Evolutionary conservation across 2,888 invertebrate species (phyloP), one percentile per base, ranked within the genome.

Genomic region (Drosophila kuntzei): DNA sequence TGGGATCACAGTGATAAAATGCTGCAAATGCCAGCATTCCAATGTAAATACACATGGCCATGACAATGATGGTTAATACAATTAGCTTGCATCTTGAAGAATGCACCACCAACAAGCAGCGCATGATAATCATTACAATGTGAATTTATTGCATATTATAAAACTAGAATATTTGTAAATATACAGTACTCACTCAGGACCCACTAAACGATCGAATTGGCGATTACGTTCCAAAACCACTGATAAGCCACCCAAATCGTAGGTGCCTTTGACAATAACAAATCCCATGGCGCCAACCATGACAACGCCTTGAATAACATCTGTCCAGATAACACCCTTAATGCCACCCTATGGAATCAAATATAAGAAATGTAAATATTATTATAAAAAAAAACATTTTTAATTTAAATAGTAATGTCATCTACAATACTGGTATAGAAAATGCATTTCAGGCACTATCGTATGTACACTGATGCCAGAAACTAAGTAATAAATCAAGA

Each of bases 371-470:
- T 11, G 18, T 7, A 12, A 29, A 16, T 22, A 53, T 6, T 4
- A n/a, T n/a, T n/a, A n/a, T n/a, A 3, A 4, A n/a, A 12, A 32
- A 5, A 6, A 1, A n/a, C 32, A 32, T 32, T 5, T 32, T 32
- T 5, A 12, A 5, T 12, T 32, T 32, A 32, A n/a, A n/a, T n/a
- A n/a, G n/a, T 12, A 32, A 32, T 32, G 12, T 6, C 7, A 95
- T 87, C 96, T 96, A 93, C 97, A 96, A 74, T 96, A 60, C 97
- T 96, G 0, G 98, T 98, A 92, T 98, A 98, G 92, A 98, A 96
- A 81, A 97, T 98, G 93, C 96, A 76, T 94, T 91, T 89, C 20
- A 95, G 91, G 90, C 97, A 97, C 96, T 9, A 97, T 95, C 18
- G 95, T 92, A 90, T 96, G 96, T 25, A 97, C 94, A 83, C 96